phyloP scores from a whole-genome alignment of 1,140 invertebrate species.

The Dreissena rostriformis region DNA sequence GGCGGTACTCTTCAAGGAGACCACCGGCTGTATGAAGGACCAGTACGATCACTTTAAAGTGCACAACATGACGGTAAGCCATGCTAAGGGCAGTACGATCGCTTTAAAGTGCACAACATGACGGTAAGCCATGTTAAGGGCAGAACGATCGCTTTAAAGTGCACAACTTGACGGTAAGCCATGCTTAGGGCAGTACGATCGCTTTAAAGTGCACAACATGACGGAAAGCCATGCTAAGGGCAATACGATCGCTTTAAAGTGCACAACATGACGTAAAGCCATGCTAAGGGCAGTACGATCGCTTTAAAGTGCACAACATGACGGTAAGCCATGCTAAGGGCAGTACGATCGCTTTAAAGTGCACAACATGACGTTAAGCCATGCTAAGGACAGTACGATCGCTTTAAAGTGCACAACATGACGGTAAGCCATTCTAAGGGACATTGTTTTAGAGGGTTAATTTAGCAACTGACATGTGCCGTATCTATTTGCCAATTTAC shows the following conservation, averaged over 20 bases:
- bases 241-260: no score
- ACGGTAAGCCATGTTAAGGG: background rate
- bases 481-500: no score
- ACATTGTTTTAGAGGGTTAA: no score
- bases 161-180: background rate
- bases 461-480: no score
- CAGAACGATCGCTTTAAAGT: background rate
- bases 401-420: constrained; percentile 44
- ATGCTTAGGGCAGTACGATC: constrained; percentile 68
- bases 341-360: constrained; percentile 71
- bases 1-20: constrained; percentile 65
- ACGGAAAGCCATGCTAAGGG: no score
- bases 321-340: no score
- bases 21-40: constrained; percentile 73
- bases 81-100: background rate
- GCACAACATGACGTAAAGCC: background rate
- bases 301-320: constrained; percentile 43
- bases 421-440: no score
- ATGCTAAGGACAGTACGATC: constrained; percentile 71
- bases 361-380: no score
- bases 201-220: background rate
- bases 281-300: constrained; percentile 63
- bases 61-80: constrained; percentile 50
- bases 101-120: background rate
- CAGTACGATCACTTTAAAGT: constrained; percentile 72